Evolutionary conservation across 2,113 vertebrate species (phyloP), one percentile per base, ranked within the genome.

Genomic region (Colossoma macropomum): DNA sequence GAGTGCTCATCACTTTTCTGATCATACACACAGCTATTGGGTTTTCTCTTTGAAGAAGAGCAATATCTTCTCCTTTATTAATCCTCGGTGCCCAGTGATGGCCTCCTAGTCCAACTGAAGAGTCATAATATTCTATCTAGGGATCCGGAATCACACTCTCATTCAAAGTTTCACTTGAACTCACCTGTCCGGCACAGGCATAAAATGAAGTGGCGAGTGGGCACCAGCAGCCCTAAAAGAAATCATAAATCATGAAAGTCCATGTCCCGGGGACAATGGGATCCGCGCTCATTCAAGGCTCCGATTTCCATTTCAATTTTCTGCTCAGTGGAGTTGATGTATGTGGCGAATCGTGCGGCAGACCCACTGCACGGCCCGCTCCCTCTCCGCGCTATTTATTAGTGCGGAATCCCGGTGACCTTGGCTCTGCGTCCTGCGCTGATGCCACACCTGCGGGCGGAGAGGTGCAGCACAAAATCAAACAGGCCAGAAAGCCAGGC

Each of bases 221-320:
- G 82, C 89, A 89, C 82, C 85, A 62, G 86, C 86, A 86, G 87
- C 87, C 90, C 91, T 91, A 92, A 93, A 90, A 94, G 92, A 92
- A 92, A 94, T 93, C 91, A 93, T 94, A 90, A 92, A 92, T 94
- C 90, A 93, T 93, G 85, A 92, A 87, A 91, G 90, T 85, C 89
- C 88, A 89, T 92, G 81, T 91, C 90, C 84, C 50, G 89, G 85
- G 90, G 91, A 93, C 92, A 93, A 92, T 92, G 91, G 92, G 84
- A 93, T 91, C 87, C 81, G 50, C 88, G 86, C 87, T 93, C 89
- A 89, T 92, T 93, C 94, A 94, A 95, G 93, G 93, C 90, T 92
- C 87, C 85, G 91, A 94, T 94, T 94, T 94, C 93, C 93, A 95
- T 94, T 95, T 93, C 91, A 93, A 94, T 94, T 93, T 95, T 94